A percentile compares a stretch with the other conserved stretches of the same genome.
Evolutionary conservation across 2,113 vertebrate species (phyloP).

Genomic region (Greenwoodochromis staneri): DNA sequence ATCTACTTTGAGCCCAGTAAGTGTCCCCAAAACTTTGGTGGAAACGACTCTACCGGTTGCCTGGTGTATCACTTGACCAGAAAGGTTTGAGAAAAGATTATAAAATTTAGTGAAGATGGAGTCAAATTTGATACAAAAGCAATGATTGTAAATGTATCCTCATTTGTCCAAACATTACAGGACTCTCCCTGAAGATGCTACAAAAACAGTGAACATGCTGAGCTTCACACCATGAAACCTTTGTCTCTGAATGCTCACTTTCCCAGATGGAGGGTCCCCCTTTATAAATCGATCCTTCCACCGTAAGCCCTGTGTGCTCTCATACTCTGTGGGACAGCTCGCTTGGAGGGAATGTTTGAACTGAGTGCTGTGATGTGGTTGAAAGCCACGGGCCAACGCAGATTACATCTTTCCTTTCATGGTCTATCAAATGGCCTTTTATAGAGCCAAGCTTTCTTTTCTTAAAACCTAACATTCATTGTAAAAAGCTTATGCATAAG

Average conservation of each 20-base stretch:
- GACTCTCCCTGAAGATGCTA: background rate
- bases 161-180: background rate
- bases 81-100: background rate
- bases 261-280: slow-evolving; percentile 38
- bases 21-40: background rate
- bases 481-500: background rate
- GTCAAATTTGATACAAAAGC: background rate
- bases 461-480: background rate
- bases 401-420: slow-evolving; percentile 29
- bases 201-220: background rate
- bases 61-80: background rate
- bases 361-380: slow-evolving; percentile 29
- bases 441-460: background rate
- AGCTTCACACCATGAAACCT: background rate
- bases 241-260: slow-evolving; percentile 26
- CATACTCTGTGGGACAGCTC: background rate
- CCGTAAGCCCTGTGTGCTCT: background rate
- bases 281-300: background rate
- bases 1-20: background rate
- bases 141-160: background rate
- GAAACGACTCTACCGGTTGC: background rate
- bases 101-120: background rate
- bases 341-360: background rate
- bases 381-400: background rate
- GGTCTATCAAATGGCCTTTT: slow-evolving; percentile 22